Conservation (phyloP, 2,797 vertebrate species). For the Lithobates sylvaticus region DNA sequence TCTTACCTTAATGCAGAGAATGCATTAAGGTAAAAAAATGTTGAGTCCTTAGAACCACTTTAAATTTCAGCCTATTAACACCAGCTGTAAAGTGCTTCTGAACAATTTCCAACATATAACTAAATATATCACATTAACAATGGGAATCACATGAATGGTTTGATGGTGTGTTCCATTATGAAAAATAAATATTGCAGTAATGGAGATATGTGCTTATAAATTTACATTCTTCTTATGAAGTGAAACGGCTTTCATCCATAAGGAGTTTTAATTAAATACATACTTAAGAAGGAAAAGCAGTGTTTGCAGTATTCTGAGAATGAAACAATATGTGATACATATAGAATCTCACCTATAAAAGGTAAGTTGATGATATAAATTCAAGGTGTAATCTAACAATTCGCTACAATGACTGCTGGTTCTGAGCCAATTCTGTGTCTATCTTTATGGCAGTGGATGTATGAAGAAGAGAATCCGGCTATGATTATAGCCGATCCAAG, state of each 20-base stretch:
- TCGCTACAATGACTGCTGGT: slow-evolving; percentile 16
- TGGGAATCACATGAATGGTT: background rate
- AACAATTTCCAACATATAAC: no score
- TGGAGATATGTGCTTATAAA: slow-evolving; percentile 28
- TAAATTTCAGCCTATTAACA: no score
- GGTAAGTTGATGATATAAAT: slow-evolving; percentile 35
- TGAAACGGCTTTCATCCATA: slow-evolving; percentile 11
- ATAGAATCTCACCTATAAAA: slow-evolving; percentile 30
- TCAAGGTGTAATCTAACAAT: slow-evolving; percentile 33
- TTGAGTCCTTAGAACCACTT: no score
- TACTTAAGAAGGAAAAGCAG: slow-evolving; percentile 16
- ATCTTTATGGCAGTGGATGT: slow-evolving; percentile 27
- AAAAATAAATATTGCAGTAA: slow-evolving; percentile 39
- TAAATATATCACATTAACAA: no score
- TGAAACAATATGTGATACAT: background rate
- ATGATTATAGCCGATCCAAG: slow-evolving; percentile 36
- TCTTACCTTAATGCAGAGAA: no score
- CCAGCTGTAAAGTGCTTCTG: no score
- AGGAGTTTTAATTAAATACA: slow-evolving; percentile 22
- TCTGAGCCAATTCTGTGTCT: slow-evolving; percentile 15
- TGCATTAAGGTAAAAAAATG: no score
- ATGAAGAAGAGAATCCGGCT: slow-evolving; percentile 30
- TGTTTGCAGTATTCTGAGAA: slow-evolving; percentile 18
- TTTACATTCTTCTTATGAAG: slow-evolving; percentile 21
- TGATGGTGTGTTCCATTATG: background rate